Evolutionary conservation across 2,888 invertebrate species (phyloP).

Genomic region (Rhaphigaster nebulosa): DNA sequence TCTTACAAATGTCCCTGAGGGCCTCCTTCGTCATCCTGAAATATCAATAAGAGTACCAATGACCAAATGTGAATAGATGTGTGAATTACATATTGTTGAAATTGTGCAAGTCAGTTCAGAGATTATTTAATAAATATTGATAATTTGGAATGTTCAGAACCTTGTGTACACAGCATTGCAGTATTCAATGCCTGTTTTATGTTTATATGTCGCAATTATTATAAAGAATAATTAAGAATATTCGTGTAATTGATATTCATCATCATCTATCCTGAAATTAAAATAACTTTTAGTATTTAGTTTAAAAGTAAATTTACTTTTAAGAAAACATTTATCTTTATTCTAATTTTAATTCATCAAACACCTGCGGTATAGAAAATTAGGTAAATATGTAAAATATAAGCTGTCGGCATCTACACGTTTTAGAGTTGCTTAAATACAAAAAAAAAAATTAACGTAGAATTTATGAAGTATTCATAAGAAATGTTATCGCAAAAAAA

Average conservation of each 20-base stretch:
- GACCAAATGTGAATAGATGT: neutral
- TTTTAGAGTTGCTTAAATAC: too few species aligned
- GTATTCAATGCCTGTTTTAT: neutral
- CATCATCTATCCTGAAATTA: neutral
- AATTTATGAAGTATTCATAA: too few species aligned
- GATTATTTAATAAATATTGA: neutral
- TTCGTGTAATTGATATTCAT: neutral
- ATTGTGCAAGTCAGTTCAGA: neutral
- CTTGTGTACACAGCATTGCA: neutral
- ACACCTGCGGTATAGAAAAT: too few species aligned
- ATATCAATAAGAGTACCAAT: constrained; percentile 61
- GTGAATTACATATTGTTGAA: neutral
- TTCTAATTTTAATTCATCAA: too few species aligned
- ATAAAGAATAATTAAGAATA: neutral
- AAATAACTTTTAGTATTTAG: neutral
- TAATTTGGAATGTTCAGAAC: neutral
- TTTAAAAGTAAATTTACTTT: too few species aligned
- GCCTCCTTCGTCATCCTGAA: constrained; percentile 86
- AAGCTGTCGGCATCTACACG: too few species aligned
- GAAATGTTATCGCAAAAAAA: too few species aligned
- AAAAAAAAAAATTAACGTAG: too few species aligned
- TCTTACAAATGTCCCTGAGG: constrained; percentile 85
- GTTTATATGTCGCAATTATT: neutral
- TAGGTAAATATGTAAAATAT: too few species aligned
- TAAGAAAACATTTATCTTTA: too few species aligned